Percentiles rank a stretch among this genome's conserved stretches.
Evolutionary conservation across 2,113 vertebrate species (phyloP).

Genomic region (Capreolus pygargus): DNA sequence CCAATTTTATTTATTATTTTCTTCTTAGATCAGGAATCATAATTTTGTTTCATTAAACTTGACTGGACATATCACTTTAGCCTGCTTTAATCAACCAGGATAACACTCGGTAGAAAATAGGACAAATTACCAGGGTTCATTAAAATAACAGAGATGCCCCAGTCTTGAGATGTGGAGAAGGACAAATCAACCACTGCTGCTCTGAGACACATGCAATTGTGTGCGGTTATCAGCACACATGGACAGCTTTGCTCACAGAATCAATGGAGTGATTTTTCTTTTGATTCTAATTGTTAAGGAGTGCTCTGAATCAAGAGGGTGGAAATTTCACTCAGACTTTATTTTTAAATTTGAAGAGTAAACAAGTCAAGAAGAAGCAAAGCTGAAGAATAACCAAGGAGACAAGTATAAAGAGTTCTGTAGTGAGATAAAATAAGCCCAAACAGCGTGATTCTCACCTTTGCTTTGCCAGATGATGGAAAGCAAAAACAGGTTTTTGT

Average conservation of each 20-base stretch:
- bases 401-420: background rate
- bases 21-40: background rate
- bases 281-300: conserved; percentile 1
- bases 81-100: background rate
- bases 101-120: background rate
- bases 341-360: background rate
- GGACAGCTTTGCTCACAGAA: background rate
- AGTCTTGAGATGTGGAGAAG: background rate
- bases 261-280: background rate
- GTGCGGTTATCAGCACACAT: background rate
- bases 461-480: background rate
- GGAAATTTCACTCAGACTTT: background rate
- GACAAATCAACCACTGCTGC: background rate
- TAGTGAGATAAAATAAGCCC: background rate
- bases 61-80: background rate
- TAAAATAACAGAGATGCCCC: background rate
- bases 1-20: conserved; percentile 23
- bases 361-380: background rate
- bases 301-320: background rate
- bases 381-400: background rate
- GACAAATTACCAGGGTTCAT: background rate
- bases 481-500: background rate
- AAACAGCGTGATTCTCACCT: background rate
- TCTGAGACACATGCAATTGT: background rate
- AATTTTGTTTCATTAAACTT: conserved; percentile 41